Evolutionary conservation across 2,113 vertebrate genomes (phyloP).

Genomic region (Trogon melanurus): DNA sequence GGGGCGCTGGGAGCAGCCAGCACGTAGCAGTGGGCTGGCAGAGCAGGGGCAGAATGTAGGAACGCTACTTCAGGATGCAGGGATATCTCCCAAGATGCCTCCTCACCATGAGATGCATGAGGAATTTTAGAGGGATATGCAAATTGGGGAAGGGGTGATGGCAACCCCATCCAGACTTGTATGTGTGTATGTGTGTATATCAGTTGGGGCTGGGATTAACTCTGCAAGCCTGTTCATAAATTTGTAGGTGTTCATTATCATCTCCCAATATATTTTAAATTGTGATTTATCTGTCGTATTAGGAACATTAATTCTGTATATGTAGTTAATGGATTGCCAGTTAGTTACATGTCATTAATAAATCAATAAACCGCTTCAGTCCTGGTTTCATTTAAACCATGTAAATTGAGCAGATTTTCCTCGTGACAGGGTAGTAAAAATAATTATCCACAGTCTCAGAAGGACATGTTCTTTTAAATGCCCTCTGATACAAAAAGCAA

Average conservation of each 20-base stretch:
- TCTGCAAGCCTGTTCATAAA: not conserved
- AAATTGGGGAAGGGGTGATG: not conserved
- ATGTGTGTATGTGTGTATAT: not conserved
- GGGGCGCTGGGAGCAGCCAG: not conserved
- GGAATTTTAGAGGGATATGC: not conserved
- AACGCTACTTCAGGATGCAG: accelerated
- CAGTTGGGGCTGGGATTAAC: accelerated
- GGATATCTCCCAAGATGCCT: not conserved
- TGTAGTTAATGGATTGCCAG: not conserved
- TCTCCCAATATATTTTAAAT: not conserved
- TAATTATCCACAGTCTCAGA: not conserved
- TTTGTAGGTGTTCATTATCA: not conserved
- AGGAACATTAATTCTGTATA: not conserved
- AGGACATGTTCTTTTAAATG: not conserved
- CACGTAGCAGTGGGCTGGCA: not conserved
- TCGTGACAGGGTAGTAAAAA: not conserved
- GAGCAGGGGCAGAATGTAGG: accelerated
- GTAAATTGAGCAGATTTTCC: not conserved
- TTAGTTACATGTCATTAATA: not conserved
- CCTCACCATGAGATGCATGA: not conserved
- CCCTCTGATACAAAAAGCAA: not conserved
- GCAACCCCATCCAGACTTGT: accelerated
- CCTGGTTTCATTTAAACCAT: not conserved
- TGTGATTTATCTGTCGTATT: not conserved
- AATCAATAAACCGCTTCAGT: not conserved